Conservation (phyloP, 2,888 invertebrate genomes). For the Drosophila falleni region DNA sequence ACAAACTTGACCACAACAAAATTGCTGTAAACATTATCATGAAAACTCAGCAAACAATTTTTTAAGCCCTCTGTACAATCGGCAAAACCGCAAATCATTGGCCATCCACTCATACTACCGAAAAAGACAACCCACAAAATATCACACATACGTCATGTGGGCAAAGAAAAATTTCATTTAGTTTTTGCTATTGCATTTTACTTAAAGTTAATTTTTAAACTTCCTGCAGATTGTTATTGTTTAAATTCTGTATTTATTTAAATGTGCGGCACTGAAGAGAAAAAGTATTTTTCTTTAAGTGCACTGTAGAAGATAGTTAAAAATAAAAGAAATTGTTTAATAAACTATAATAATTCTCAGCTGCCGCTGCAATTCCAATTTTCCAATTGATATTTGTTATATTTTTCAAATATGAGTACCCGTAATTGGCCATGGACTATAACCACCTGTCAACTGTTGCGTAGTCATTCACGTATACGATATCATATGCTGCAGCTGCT, state of each 20-base stretch:
- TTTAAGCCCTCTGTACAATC: slow-evolving; percentile 36
- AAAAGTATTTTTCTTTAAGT: neutral
- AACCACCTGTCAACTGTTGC: slow-evolving; percentile 4
- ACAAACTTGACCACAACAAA: slow-evolving; percentile 59
- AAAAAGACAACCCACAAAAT: slow-evolving; percentile 18
- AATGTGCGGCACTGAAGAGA: neutral
- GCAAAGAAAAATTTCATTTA: neutral
- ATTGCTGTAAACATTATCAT: slow-evolving; percentile 59
- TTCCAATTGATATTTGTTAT: neutral
- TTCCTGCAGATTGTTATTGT: neutral
- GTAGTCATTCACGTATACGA: slow-evolving; percentile 28
- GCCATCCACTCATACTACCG: slow-evolving; percentile 16
- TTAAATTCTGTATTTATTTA: neutral
- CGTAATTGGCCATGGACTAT: slow-evolving; percentile 13
- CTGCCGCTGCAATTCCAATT: neutral
- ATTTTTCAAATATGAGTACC: neutral
- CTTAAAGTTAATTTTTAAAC: slow-evolving; percentile 1
- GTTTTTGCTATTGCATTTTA: neutral
- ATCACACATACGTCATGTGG: slow-evolving; percentile 33
- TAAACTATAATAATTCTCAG: neutral
- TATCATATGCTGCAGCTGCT: slow-evolving; percentile 39
- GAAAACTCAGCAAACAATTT: slow-evolving; percentile 37
- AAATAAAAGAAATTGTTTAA: neutral
- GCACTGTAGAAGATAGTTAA: neutral
- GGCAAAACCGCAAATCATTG: slow-evolving; percentile 51